Percentiles rank a stretch among this genome's conserved stretches.
Conservation (phyloP, 2,113 vertebrate species). For the Eudyptes chrysolophus region DNA sequence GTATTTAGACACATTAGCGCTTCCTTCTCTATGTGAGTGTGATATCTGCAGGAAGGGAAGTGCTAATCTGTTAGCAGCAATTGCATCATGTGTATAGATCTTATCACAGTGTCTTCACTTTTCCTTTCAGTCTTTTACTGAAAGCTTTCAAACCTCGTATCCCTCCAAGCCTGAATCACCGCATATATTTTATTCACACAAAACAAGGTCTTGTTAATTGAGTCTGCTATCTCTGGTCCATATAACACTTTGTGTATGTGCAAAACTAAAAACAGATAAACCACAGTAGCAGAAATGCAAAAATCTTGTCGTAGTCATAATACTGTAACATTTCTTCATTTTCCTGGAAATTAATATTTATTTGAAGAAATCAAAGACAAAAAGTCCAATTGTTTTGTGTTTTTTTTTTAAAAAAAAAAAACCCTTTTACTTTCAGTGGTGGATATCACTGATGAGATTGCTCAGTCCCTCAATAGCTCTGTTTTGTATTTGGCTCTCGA, state of each 20-base stretch:
- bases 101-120: neutral
- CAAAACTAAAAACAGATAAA: neutral
- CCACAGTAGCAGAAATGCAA: neutral
- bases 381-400: neutral
- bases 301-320: neutral
- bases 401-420: neutral
- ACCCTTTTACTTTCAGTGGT: neutral
- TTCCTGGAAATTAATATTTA: neutral
- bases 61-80: neutral
- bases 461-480: neutral
- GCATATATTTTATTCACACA: neutral
- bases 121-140: conserved; percentile 8
- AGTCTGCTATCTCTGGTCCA: neutral
- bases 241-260: neutral
- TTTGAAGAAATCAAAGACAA: neutral
- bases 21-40: neutral
- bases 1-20: neutral
- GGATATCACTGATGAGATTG: neutral
- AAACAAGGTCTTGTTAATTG: neutral
- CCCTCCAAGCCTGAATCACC: neutral
- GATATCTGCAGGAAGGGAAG: neutral
- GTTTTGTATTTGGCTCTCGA: neutral
- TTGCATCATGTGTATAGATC: neutral
- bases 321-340: neutral
- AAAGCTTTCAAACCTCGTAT: neutral